Base-by-base conservation (phyloP, 2,888 invertebrate genomes). In the Serripes groenlandicus region DNA sequence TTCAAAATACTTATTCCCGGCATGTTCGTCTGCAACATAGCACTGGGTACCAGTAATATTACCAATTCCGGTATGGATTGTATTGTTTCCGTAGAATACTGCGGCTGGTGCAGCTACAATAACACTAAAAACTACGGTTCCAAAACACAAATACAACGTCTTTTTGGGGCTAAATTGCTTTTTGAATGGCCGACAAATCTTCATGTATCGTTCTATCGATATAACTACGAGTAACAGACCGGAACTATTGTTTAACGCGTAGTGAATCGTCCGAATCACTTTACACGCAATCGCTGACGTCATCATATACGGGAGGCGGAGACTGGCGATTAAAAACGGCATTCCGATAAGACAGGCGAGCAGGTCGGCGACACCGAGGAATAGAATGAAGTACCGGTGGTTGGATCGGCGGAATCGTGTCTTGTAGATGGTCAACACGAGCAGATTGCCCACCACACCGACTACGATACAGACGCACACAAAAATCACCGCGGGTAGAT, bases 171-270 rank as follows among this genome's bases (percentile, higher is more conserved):
- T 86, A 52, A 87, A 68, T 62, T 89, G 89, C 11, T 76, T 79
- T 34, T 83, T 81, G 11, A 89, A 77, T 11, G 90, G 89, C 30
- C 75, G 75, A 56, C 89, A 89, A 60, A 90, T 89, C 70, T 87
- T 86, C 28, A 78, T 75, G 62, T 75, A 88, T 4, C 89, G 75
- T 66, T 89, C 89, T 3, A 86, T 35, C 0, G 89, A 85, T 23
- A 90, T 88, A 2, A 85, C 78, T 2, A 89, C 72, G 11, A 90
- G 82, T 3, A 86, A 30, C 11, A 89, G 69, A 1, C 88, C 90
- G 0, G 90, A 90, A 11, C 87, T 79, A 21, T 88, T 88, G 71
- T 88, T 86, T 0, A 86, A 78, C 18, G 84, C 30, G 18, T 88
- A 88, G 32, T 83, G 78, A 42, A 86, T 58, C 28, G 77, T 70